A percentile compares a stretch with the other conserved stretches of the same genome.
phyloP scores from a whole-genome alignment of 2,113 vertebrate genomes.

The Theropithecus gelada region DNA sequence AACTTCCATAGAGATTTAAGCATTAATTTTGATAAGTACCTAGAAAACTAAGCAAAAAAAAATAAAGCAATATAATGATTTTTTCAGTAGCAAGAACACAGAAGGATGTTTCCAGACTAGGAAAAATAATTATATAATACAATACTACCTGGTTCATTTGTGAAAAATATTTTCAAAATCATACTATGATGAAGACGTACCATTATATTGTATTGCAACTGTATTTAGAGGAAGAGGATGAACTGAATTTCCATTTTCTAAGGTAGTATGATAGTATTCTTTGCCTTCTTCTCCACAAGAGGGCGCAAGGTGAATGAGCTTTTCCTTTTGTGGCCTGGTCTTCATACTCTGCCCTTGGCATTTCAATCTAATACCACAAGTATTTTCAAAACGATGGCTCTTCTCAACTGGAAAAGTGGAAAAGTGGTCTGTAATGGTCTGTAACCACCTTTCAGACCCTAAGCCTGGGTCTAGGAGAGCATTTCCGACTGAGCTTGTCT shows the following conservation, averaged over 20 bases:
- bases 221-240: not conserved
- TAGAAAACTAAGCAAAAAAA: slow-evolving; percentile 18
- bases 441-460: not conserved
- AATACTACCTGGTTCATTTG: not conserved
- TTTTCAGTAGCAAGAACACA: not conserved
- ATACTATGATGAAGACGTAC: not conserved
- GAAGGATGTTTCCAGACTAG: not conserved
- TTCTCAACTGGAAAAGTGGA: not conserved
- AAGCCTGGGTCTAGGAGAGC: not conserved
- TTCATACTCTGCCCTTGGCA: not conserved
- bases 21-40: not conserved
- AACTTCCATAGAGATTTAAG: not conserved
- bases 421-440: not conserved
- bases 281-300: slow-evolving; percentile 57
- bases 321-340: not conserved
- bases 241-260: not conserved
- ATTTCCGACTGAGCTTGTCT: not conserved
- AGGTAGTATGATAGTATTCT: not conserved
- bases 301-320: slow-evolving; percentile 45
- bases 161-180: not conserved
- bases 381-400: not conserved
- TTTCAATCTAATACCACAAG: not conserved
- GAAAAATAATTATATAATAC: not conserved
- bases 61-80: not conserved
- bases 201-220: not conserved